Evolutionary conservation across 1,140 invertebrate species (phyloP), one percentile per base, ranked within the genome.

Genomic region (Psilanteris sp.): DNA sequence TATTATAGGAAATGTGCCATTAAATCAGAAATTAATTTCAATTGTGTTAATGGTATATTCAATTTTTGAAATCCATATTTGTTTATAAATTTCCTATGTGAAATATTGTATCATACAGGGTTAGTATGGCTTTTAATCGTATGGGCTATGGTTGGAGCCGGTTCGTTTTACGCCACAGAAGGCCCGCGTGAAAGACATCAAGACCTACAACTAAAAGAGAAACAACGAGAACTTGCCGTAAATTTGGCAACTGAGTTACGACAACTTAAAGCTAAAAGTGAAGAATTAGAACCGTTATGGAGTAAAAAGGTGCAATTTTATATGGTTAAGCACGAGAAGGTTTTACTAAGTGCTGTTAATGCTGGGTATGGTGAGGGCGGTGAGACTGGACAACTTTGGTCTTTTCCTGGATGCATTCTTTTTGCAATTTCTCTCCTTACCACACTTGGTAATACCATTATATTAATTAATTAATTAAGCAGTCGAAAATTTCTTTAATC

Each of bases 381-480:
- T 10, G 81, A 88, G 0, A 72, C 76, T 10, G 91, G 90, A 5
- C 88, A 87, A 26, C 87, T 92, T 1, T 92, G 91, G 91, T 91
- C 90, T 0, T 91, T 91, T 79, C 88, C 91, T 0, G 91, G 91
- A n/a, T 91, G 90, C 70, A 67, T 91, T 6, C 81, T 92, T 5
- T 92, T 92, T 74, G 88, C 90, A 2, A 88, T 92, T 11, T 91
- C 91, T 0, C 80, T 92, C 9, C 81, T 92, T 11, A 92, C 91
- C 2, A 91, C 91, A n/a, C 80, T 92, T 14, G 91, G 91, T 91
- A 81, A n/a, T n/a, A n/a, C n/a, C n/a, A n/a, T n/a, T n/a, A n/a
- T n/a, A n/a, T n/a, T n/a, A n/a, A n/a, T n/a, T n/a, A n/a, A n/a
- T n/a, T n/a, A n/a, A n/a, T n/a, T n/a, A n/a, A n/a, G n/a, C n/a